These are phyloP conservation scores for Ia io DNA, from an alignment of 2,113 vertebrate species.

Conservation along the genomic window DNA sequence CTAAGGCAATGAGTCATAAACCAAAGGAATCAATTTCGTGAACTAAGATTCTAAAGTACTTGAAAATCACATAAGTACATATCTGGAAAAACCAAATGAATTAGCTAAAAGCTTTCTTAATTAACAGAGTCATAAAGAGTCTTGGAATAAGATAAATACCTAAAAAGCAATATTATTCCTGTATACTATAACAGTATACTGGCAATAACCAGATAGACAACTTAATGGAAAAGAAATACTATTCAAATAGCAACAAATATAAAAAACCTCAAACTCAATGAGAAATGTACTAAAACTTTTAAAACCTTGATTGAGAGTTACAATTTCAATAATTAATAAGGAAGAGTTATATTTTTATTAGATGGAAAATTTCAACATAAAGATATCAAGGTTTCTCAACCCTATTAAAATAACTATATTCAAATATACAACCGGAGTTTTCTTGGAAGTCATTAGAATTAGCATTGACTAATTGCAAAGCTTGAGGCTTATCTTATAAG, in stretches of 20 bases:
- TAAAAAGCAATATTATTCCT: slow-evolving; percentile 16
- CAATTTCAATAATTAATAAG: background rate
- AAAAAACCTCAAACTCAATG: background rate
- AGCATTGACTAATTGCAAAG: background rate
- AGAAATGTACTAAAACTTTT: slow-evolving; percentile 26
- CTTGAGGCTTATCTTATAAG: background rate
- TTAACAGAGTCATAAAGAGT: slow-evolving; percentile 19
- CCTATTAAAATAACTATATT: slow-evolving; percentile 40
- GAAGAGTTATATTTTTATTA: slow-evolving; percentile 22
- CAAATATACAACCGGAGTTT: background rate
- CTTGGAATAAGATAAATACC: slow-evolving; percentile 8
- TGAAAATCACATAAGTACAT: background rate
- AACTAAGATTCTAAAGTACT: background rate
- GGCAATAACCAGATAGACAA: background rate
- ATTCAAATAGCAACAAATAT: slow-evolving; percentile 20
- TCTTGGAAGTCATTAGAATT: slow-evolving; percentile 40
- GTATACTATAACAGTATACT: background rate
- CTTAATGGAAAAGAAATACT: background rate
- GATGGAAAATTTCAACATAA: slow-evolving; percentile 16
- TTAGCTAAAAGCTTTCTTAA: slow-evolving; percentile 13
- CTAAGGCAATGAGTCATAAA: background rate
- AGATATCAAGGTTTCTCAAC: slow-evolving; percentile 21
- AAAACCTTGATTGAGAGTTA: background rate
- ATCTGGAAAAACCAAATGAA: slow-evolving; percentile 10
- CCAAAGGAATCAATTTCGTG: background rate